Base-by-base conservation (phyloP, 2,797 vertebrate genomes). In the Cossypha niveicapilla region DNA sequence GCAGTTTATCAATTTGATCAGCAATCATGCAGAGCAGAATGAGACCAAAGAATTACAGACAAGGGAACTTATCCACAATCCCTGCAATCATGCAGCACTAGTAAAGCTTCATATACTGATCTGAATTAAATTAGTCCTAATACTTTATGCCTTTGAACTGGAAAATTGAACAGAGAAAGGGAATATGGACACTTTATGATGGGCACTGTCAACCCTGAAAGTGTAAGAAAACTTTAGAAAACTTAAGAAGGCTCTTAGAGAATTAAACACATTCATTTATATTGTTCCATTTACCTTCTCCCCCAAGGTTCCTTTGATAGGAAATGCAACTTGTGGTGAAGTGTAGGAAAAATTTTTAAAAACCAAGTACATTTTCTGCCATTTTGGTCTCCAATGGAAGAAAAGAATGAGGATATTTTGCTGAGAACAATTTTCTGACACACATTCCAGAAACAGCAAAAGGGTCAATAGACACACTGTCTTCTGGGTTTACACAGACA, bases 401-500 rank as follows among this genome's bases (percentile, higher is more conserved):
- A 65, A 68, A 91, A 87, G 85, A 91, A 91, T 32, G 68, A 79
- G 81, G 53, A 37, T 79, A 72, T 86, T 93, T 92, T 90, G 78
- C 81, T 58, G 86, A 93, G 81, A 91, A 90, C 70, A 80, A 67
- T 81, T 77, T 85, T 90, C 77, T 89, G 67, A 93, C 88, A 86
- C 58, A 19, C 92, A 95, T 96, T 96, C 95, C 96, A 94, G 94
- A 75, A 96, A 72, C 88, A 81, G 92, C 62, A 81, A 95, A 74
- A 86, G 73, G 86, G 75, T 97, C 96, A 95, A 93, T 92, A 91
- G 89, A 90, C 74, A 86, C 65, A 77, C 78, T 92, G 95, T 94
- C 83, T 94, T 95, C 66, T 91, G 91, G 81, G 91, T 91, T 96
- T 96, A 93, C 94, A 91, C 86, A 96, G 96, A 91, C 91, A 84